Conservation (phyloP, 2,113 vertebrate species). For the Leucoraja erinaceus region DNA sequence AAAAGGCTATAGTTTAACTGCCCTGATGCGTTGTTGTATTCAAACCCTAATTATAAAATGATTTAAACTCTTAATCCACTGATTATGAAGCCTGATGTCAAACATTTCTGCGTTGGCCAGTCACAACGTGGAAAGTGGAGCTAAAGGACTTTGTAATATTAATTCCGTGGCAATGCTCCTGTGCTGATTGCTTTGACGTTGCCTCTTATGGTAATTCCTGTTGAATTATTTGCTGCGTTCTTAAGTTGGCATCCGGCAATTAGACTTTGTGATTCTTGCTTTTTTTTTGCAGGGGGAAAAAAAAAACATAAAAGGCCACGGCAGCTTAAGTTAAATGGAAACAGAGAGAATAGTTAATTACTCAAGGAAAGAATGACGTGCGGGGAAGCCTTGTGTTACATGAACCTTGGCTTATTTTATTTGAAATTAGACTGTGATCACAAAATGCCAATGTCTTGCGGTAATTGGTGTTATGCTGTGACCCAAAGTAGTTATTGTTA, state of each 20-base stretch:
- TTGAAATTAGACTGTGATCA: slow-evolving; percentile 8
- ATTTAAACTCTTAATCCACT: not conserved
- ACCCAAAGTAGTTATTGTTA: slow-evolving; percentile 18
- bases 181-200: not conserved
- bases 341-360: slow-evolving; percentile 30
- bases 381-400: not conserved
- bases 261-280: slow-evolving; percentile 31
- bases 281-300: not conserved
- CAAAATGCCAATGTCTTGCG: not conserved
- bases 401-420: slow-evolving; percentile 25
- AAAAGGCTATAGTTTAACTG: not conserved
- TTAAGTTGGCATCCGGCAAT: slow-evolving; percentile 24
- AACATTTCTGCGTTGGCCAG: not conserved
- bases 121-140: not conserved
- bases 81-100: not conserved
- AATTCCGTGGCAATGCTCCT: not conserved
- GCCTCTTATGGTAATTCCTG: not conserved
- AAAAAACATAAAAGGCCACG: slow-evolving; percentile 26
- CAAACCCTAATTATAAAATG: not conserved
- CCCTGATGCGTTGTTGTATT: not conserved
- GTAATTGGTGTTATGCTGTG: slow-evolving; percentile 22
- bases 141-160: not conserved
- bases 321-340: slow-evolving; percentile 34
- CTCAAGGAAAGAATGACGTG: slow-evolving; percentile 9
- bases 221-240: slow-evolving; percentile 1